phyloP scores from a whole-genome alignment of 1,140 invertebrate genomes.

The Tetragnatha versicolor region DNA sequence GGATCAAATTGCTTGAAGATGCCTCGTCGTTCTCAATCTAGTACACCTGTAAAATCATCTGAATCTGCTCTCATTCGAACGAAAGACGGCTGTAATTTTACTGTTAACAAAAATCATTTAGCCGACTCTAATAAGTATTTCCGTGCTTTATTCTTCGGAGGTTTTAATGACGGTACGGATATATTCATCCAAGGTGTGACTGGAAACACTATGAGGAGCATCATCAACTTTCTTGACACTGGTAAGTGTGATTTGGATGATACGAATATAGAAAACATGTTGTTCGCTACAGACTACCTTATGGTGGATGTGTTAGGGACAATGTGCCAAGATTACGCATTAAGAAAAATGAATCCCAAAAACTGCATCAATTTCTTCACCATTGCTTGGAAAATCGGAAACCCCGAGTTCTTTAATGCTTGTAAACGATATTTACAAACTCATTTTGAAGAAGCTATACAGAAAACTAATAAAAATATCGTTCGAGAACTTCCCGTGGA shows the following conservation, averaged over 20 bases:
- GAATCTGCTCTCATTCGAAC: too few relatives aligned
- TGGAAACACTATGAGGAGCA: not conserved
- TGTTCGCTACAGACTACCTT: too few relatives aligned
- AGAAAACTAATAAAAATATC: not conserved
- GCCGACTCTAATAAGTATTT: not conserved
- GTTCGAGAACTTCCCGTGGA: not conserved
- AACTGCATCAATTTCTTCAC: too few relatives aligned
- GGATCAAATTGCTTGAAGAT: too few relatives aligned
- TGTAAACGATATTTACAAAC: not conserved
- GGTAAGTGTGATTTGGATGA: too few relatives aligned
- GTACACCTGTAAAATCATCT: too few relatives aligned
- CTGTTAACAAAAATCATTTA: slow-evolving; percentile 2
- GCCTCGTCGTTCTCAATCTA: too few relatives aligned
- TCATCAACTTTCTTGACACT: too few relatives aligned
- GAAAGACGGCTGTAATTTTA: slow-evolving; percentile 8
- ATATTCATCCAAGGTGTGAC: not conserved
- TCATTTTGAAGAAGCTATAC: not conserved
- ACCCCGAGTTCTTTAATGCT: not conserved
- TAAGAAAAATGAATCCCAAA: too few relatives aligned
- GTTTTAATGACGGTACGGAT: not conserved
- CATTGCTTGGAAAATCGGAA: slow-evolving; percentile 7
- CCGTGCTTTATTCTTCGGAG: not conserved
- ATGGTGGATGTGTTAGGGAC: too few relatives aligned
- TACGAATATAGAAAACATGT: too few relatives aligned
- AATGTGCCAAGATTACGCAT: too few relatives aligned